A percentile compares a stretch with the other conserved stretches of the same genome.
phyloP scores from a whole-genome alignment of 2,797 vertebrate genomes.

The Aviceda leuphotes region DNA sequence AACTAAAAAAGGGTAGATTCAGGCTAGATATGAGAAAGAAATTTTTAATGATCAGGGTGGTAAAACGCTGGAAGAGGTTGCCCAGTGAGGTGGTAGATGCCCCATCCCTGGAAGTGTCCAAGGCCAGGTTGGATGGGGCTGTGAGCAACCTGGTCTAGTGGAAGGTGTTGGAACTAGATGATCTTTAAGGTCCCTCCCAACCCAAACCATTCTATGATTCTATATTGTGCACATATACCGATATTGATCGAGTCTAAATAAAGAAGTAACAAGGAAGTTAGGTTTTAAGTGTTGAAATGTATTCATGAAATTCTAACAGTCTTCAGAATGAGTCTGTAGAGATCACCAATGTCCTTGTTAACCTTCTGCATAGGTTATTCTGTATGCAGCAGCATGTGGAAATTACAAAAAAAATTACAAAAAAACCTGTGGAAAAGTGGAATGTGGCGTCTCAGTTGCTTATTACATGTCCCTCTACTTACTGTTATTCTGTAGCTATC shows the following conservation, averaged over 20 bases:
- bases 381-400: not conserved
- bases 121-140: fast-evolving
- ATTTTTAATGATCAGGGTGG: fast-evolving
- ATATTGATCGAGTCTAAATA: not conserved
- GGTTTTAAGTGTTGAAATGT: not conserved
- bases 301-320: not conserved
- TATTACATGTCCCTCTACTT: not conserved
- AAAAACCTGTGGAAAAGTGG: not conserved
- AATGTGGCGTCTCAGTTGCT: not conserved
- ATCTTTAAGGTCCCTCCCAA: not conserved
- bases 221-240: not conserved
- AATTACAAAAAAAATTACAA: not conserved
- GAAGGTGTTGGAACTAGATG: not conserved
- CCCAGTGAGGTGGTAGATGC: not conserved
- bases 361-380: not conserved
- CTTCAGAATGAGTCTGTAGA: not conserved
- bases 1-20: not conserved
- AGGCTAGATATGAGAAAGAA: not conserved
- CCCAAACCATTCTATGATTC: not conserved
- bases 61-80: not conserved
- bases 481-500: not conserved
- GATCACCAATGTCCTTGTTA: not conserved
- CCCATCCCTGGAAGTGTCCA: not conserved
- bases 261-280: not conserved
- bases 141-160: not conserved